phyloP scores from a whole-genome alignment of 2,888 invertebrate species.

The Entomobrya multifasciata region DNA sequence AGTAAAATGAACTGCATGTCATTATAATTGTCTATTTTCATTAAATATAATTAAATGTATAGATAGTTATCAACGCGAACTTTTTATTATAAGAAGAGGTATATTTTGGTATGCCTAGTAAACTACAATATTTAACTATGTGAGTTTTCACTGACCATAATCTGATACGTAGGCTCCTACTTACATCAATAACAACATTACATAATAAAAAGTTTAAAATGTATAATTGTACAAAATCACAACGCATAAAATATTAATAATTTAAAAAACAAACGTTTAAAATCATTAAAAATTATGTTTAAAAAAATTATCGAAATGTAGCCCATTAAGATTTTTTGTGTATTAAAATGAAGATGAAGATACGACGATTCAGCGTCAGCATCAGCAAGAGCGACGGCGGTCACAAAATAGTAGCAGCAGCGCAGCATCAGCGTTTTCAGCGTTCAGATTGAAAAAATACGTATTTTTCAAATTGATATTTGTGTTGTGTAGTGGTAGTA shows the following conservation, averaged over 20 bases:
- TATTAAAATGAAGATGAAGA: slow-evolving; percentile 8
- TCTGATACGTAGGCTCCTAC: slow-evolving; percentile 69
- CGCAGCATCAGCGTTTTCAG: slow-evolving; percentile 61
- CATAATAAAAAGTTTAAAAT: background rate
- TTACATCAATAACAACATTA: slow-evolving; percentile 3
- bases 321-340: background rate
- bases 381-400: slow-evolving; percentile 46
- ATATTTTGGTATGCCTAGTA: slow-evolving; percentile 20
- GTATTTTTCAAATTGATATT: slow-evolving; percentile 42
- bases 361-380: slow-evolving; percentile 41
- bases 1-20: too few relatives aligned
- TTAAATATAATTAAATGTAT: background rate
- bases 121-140: slow-evolving; percentile 61
- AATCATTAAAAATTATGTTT: background rate
- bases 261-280: slow-evolving; percentile 14
- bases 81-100: background rate
- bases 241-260: slow-evolving; percentile 24
- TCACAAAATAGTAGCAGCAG: slow-evolving; percentile 61
- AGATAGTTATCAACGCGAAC: background rate
- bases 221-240: slow-evolving; percentile 25
- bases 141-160: slow-evolving; percentile 73
- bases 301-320: background rate
- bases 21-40: too few relatives aligned
- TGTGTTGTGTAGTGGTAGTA: slow-evolving; percentile 60
- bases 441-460: slow-evolving; percentile 30